phyloP scores from a whole-genome alignment of 1,140 invertebrate species.

The Drosophila ananassae region DNA sequence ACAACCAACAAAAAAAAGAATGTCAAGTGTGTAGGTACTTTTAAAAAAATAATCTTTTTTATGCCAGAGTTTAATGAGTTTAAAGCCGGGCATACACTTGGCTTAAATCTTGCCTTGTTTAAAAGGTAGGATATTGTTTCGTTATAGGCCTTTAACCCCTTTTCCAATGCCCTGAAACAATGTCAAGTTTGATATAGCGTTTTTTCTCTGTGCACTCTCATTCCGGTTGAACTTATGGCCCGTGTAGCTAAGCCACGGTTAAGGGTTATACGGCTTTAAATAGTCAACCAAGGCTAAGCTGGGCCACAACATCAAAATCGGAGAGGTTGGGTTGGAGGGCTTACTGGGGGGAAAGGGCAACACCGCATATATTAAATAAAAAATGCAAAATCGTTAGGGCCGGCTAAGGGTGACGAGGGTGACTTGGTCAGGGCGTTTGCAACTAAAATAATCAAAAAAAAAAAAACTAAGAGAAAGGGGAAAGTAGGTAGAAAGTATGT shows the following conservation, averaged over 20 bases:
- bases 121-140: no score
- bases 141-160: neutral
- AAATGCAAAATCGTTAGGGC: conserved; percentile 60
- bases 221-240: conserved; percentile 52
- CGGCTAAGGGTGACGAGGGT: conserved; percentile 37
- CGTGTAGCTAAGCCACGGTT: conserved; percentile 57
- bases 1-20: conserved; percentile 8
- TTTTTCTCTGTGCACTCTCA: conserved; percentile 48
- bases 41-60: conserved; percentile 2
- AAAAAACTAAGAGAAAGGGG: conserved; percentile 29
- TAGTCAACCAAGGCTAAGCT: conserved; percentile 56
- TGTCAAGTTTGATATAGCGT: conserved; percentile 35
- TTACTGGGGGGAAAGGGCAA: conserved; percentile 12
- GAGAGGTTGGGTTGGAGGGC: neutral
- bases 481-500: conserved; percentile 37
- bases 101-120: no score
- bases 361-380: conserved; percentile 68
- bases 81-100: no score
- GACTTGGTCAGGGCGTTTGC: conserved; percentile 29
- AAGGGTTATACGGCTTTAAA: conserved; percentile 64
- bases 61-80: no score
- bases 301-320: conserved; percentile 36
- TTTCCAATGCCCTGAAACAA: neutral
- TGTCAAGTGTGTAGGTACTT: conserved; percentile 9
- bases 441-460: conserved; percentile 78